phyloP scores from a whole-genome alignment of 2,797 vertebrate species.

The Acanthiza pusilla region DNA sequence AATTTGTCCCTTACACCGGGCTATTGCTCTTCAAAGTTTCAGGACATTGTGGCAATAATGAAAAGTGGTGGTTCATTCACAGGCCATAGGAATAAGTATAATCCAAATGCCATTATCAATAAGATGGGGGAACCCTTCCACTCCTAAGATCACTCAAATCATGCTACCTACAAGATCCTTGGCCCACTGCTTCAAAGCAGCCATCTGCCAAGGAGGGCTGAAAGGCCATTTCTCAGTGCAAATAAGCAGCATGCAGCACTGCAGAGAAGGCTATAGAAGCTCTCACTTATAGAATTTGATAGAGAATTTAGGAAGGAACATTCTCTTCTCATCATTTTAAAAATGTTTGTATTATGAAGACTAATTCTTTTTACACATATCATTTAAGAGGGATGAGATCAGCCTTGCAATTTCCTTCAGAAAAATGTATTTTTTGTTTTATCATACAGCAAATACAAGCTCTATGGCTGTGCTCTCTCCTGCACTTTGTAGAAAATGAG shows the following conservation, averaged over 20 bases:
- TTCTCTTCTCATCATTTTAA: neutral
- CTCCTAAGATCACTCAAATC: neutral
- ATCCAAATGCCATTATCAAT: neutral
- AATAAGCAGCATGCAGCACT: neutral
- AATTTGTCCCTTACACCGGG: neutral
- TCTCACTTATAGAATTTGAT: neutral
- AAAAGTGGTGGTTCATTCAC: neutral
- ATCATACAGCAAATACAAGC: neutral
- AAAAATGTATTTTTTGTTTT: neutral
- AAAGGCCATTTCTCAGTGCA: neutral
- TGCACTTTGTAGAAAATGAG: neutral
- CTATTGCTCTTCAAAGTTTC: neutral
- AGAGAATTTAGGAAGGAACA: neutral
- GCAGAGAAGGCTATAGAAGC: neutral
- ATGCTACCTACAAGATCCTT: neutral
- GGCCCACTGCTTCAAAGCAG: neutral
- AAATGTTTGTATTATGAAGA: neutral
- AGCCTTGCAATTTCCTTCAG: neutral
- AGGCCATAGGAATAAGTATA: neutral
- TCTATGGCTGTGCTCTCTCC: neutral
- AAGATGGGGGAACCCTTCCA: neutral
- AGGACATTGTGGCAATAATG: neutral
- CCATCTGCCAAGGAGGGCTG: neutral
- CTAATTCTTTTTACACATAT: neutral
- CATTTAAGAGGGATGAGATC: neutral